These are phyloP conservation scores for Anagyrus pseudococci DNA, from an alignment of 2,888 invertebrate species.

Conservation along the genomic window DNA sequence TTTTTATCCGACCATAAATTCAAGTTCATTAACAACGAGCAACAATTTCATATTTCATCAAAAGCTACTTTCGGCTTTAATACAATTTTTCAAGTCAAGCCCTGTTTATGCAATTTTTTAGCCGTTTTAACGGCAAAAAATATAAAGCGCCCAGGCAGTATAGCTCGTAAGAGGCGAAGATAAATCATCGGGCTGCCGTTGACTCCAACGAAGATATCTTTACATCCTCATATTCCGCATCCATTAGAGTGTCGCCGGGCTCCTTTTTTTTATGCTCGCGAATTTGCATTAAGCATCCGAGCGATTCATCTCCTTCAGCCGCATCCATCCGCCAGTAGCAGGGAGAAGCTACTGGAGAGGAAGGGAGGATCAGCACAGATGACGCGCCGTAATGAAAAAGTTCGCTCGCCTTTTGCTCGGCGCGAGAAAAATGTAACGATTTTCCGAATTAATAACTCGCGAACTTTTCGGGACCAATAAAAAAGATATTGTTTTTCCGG, in stretches of 20 bases:
- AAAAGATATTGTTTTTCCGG: no score
- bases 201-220: conserved; percentile 27
- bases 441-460: conserved; percentile 14
- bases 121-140: no score
- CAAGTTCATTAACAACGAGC: background rate
- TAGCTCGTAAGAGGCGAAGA: conserved; percentile 7
- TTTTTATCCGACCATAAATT: no score
- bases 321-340: conserved; percentile 11
- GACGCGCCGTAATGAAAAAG: conserved; percentile 31
- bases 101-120: background rate
- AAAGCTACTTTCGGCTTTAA: no score
- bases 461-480: background rate
- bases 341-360: background rate
- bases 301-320: conserved; percentile 37
- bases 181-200: conserved; percentile 31
- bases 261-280: conserved; percentile 21
- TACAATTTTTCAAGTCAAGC: background rate
- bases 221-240: conserved; percentile 35
- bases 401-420: background rate
- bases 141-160: no score
- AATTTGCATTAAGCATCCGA: conserved; percentile 36
- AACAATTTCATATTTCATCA: no score
- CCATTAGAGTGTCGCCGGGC: conserved; percentile 26
- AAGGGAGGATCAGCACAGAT: background rate
- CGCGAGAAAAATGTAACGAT: conserved; percentile 17